These are phyloP conservation scores for Gymnobelideus leadbeateri DNA, from an alignment of 2,113 vertebrate species.

Conservation along the genomic window DNA sequence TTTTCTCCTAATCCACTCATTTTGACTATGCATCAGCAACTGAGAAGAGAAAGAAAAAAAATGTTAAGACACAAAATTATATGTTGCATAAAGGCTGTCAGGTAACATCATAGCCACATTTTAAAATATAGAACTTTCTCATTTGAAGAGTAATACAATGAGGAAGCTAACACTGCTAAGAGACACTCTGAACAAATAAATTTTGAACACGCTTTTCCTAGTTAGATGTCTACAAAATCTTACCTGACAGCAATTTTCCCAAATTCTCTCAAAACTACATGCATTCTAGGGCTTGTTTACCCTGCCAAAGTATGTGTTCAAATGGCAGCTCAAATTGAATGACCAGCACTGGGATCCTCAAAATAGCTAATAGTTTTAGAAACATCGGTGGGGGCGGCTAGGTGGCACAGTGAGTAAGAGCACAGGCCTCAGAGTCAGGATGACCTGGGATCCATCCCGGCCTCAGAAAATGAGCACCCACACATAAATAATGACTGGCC, in stretches of 20 bases:
- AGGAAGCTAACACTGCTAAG: conserved; percentile 16
- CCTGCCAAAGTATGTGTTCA: neutral
- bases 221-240: neutral
- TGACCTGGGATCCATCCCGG: no score
- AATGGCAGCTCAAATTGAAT: neutral
- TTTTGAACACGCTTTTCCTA: conserved; percentile 2
- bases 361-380: neutral
- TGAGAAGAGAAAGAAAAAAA: conserved; percentile 78
- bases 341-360: neutral
- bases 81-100: neutral
- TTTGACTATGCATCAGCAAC: conserved; percentile 92
- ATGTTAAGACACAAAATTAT: neutral
- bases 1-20: conserved; percentile 98
- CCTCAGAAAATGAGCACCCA: no score
- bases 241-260: conserved; percentile 18
- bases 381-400: no score
- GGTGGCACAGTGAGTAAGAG: no score
- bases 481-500: no score
- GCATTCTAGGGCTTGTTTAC: neutral
- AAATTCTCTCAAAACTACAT: conserved; percentile 12
- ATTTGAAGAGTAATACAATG: conserved; percentile 7
- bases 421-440: no score
- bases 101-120: neutral
- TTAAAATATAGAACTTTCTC: conserved; percentile 18
- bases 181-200: conserved; percentile 9